Evolutionary conservation across 2,113 vertebrate genomes (phyloP).

Genomic region (Thalassarche chlororhynchos): DNA sequence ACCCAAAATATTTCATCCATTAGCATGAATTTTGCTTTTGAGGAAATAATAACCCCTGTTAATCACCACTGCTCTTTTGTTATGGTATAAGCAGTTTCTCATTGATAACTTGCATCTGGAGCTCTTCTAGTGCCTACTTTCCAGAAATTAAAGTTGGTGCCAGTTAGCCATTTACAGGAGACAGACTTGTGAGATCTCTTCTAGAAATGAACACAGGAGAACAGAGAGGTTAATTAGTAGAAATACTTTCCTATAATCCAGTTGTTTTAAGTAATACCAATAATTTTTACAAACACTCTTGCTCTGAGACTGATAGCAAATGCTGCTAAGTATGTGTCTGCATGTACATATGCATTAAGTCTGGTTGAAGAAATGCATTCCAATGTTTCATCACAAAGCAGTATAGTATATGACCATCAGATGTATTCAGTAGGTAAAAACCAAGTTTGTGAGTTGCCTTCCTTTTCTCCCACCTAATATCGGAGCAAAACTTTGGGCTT

Average conservation of each 20-base stretch:
- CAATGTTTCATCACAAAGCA: background rate
- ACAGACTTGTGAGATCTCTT: conserved; percentile 13
- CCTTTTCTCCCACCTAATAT: background rate
- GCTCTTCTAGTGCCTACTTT: background rate
- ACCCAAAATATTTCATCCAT: conserved; percentile 20
- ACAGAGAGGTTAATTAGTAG: background rate
- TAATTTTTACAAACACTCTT: background rate
- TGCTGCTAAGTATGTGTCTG: background rate
- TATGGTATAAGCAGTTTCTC: background rate
- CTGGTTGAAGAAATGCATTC: background rate
- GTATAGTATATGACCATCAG: background rate
- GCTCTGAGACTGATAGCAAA: background rate
- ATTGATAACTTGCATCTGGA: conserved; percentile 6
- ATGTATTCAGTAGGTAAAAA: background rate
- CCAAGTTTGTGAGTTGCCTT: background rate
- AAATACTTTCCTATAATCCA: background rate
- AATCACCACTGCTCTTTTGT: background rate
- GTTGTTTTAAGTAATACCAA: background rate
- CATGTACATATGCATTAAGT: background rate
- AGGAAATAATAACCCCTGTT: conserved; percentile 11
- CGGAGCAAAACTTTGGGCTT: background rate
- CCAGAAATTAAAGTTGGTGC: background rate
- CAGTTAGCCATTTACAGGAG: conserved; percentile 10
- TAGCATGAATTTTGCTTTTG: conserved; percentile 18
- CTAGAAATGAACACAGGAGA: conserved; percentile 6